A percentile compares a stretch with the other conserved stretches of the same genome.
These are phyloP conservation scores for Meda fulgida DNA, from an alignment of 2,797 vertebrate species.

Conservation along the genomic window DNA sequence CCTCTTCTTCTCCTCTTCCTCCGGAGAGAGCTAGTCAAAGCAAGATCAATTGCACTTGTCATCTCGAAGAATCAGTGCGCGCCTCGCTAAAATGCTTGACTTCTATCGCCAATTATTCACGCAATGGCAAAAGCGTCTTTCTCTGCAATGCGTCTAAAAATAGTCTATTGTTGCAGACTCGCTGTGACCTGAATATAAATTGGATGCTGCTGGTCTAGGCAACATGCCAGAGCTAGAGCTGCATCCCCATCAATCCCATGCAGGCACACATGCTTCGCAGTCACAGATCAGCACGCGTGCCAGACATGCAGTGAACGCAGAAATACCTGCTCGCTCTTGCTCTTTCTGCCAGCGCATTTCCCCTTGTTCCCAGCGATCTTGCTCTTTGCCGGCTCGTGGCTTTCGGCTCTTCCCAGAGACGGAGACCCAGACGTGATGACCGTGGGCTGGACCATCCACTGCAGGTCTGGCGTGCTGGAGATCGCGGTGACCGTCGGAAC, in stretches of 20 bases:
- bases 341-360: constrained; percentile 85
- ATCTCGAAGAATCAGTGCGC: constrained; percentile 64
- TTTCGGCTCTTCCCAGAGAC: constrained; percentile 84
- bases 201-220: constrained; percentile 68
- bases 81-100: constrained; percentile 64
- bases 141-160: constrained; percentile 83
- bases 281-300: neutral
- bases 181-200: constrained; percentile 84
- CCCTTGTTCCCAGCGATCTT: constrained; percentile 80
- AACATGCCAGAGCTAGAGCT: constrained; percentile 64
- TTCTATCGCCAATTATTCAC: constrained; percentile 60
- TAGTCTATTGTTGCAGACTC: constrained; percentile 84
- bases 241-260: constrained; percentile 63
- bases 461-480: constrained; percentile 90
- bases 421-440: constrained; percentile 88
- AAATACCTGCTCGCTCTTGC: constrained; percentile 89
- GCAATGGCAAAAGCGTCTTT: constrained; percentile 72
- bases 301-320: constrained; percentile 18
- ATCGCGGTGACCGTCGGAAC: constrained; percentile 94
- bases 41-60: constrained; percentile 63
- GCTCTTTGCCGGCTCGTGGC: constrained; percentile 82
- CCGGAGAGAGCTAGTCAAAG: constrained; percentile 85
- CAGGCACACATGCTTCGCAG: constrained; percentile 14
- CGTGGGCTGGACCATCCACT: constrained; percentile 95
- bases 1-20: constrained; percentile 93